Evolutionary conservation across 2,797 vertebrate species (phyloP), one percentile per base, ranked within the genome.

Genomic region (Coccyzus lansbergi): DNA sequence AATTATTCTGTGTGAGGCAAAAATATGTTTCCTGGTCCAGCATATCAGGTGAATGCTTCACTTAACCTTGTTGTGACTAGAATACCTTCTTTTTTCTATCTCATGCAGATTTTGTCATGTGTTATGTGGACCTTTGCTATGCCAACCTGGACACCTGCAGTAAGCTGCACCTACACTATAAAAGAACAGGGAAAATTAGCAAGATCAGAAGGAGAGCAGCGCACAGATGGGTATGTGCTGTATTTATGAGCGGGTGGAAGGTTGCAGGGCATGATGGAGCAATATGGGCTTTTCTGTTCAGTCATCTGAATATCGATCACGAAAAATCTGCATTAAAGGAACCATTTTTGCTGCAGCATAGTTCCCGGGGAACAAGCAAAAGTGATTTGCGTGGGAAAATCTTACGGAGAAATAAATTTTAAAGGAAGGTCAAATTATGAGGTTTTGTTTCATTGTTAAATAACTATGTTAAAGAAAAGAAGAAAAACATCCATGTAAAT

Each of bases 241-340:
- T 72, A 60, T 79, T 56, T 69, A 33, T 42, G 52, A 84, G 71
- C 60, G 29, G 52, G 68, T 85, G 53, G 60, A 74, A 77, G 49
- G 76, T 17, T 77, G n/a, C 49, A 67, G 63, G 51, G 44, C 46
- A 59, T 33, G 18, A 80, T 1, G 42, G 48, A 67, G 59, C 48
- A 86, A 81, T 63, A 48, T 33, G 31, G 63, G 16, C 16, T 65
- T 70, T 93, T 92, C 46, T 88, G 44, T 79, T 80, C 60, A 79
- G 56, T 67, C 78, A 80, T 68, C 80, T 4, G 3, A 79, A 82
- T 79, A 91, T 7, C 36, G 36, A 53, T 18, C 28, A 59, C 16
- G 80, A 74, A 70, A 94, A 84, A 68, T 81, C 60, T 77, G 26
- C n/a, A n/a, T 85, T 92, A 75, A 86, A 86, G 31, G n/a, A 13